Evolutionary conservation across 2,113 vertebrate genomes (phyloP), one percentile per base, ranked within the genome.

Genomic region (Anguilla japonica): DNA sequence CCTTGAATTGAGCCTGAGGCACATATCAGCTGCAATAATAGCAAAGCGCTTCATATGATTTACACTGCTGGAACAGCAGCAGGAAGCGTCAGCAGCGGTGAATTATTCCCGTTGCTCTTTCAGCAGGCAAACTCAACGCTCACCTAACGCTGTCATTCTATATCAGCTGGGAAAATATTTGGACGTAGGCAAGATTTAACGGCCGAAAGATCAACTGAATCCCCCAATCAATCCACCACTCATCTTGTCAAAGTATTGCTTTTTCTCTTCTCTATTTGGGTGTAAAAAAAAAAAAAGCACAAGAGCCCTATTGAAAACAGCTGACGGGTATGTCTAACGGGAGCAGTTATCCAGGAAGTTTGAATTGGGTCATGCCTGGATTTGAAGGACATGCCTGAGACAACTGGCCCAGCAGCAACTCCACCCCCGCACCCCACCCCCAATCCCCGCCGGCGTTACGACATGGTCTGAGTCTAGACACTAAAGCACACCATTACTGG

Each of bases 401-500:
- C 83, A 11, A 82, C 56, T 83, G 84, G 22, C 57, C 53, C 85
- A 86, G 81, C 90, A 84, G 82, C 90, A 88, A 82, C 83, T 88
- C 79, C 34, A 84, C 90, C 40, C 86, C 85, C 79, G 34, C 87
- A 0, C 7, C 11, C 50, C 7, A 14, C 50, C 50, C 9, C 50
- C 8, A 14, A 6, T 2, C 9, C 50, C 50, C 13, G 50, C 9
- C 13, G 50, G 50, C 9, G 89, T 91, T 15, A 63, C 95, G 92
- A 95, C 92, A 94, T 87, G 89, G 90, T 88, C 91, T 90, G 91
- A 89, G 93, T 92, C 50, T 83, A 92, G 89, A 83, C 79, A 92
- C 79, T 89, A 89, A 94, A 93, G 57, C 83, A 90, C 91, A 78
- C 50, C 11, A 46, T 46, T 84, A 81, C 90, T 88, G 50, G 87